Evolutionary conservation across 2,888 invertebrate species (phyloP), one percentile per base, ranked within the genome.

Genomic region (Dilophus febrilis): DNA sequence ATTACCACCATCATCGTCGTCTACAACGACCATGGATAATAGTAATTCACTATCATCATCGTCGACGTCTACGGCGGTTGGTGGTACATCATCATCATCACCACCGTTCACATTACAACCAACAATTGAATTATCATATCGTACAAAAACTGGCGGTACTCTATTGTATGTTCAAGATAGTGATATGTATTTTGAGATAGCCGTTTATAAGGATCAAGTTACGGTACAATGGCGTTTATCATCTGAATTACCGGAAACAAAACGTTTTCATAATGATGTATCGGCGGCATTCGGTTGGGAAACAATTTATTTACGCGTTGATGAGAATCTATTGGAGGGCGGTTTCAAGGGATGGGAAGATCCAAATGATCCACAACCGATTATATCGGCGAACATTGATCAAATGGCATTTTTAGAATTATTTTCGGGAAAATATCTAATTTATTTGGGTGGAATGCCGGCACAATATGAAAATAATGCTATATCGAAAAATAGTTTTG

Each of bases 101-200:
- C 8, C 5, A 18, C 8, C 17, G 10, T 4, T 6, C 10, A 8
- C 4, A 27, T 38, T 18, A 18, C 4, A 22, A 22, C 22, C 22
- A 22, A 17, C 26, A 3, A 63, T 76, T 16, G 69, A 71, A 53
- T 64, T 77, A 18, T 65, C 66, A 4, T 72, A 72, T 50, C 68
- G 82, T 51, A 77, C 77, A 16, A 72, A 77, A 49, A 71, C 74
- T 14, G 86, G 86, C 48, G 88, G 87, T 41, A 83, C 82, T 3
- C 55, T 86, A 26, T 64, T 90, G 50, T 77, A 77, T 51, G 73
- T 82, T 22, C 70, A 72, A 30, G 63, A 64, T 31, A 67, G 61
- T 6, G 64, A 66, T 45, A 70, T 58, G 40, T 67, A 71, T 64
- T 80, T 84, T 58, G 73, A 72, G 32, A 69, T 83, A 42, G 78